Base-by-base conservation (phyloP, 2,888 invertebrate species). In the Phengaris arion region DNA sequence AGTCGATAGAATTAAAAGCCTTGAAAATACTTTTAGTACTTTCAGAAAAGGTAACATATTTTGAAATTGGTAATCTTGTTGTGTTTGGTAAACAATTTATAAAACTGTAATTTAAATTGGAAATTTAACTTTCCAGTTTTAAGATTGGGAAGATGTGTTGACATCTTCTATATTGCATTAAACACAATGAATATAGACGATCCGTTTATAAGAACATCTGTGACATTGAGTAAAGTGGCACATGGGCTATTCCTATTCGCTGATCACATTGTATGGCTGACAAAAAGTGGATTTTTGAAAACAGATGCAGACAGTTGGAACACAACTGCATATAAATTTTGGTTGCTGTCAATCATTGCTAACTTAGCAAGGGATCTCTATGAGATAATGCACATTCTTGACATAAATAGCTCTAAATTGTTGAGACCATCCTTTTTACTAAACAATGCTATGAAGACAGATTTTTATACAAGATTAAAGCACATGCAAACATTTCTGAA, bases 181-280 rank as follows among this genome's bases (percentile, higher is more conserved):
- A 95, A 95, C 75, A 94, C 95, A 13, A 94, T 97, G 78, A 95
- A 96, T 79, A 95, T 97, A 85, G 95, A 96, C 51, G 96, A 98
- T 84, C 85, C 95, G 15, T 93, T 95, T 5, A 88, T 98, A 35
- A 94, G 97, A 80, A 86, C 96, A 10, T 96, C 96, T 51, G 87
- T 97, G 55, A 97, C 97, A 0, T 84, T 97, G 74, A 96, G 97
- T 78, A 97, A 97, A 91, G 93, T 98, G 74, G 95, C 97, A 48
- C 96, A 96, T 85, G 95, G 97, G 0, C 85, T 98, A 48, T 98
- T 96, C 83, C 94, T 98, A 3, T 91, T 98, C 72, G 95, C 97
- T 13, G 98, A 98, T 86, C 98, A 98, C 84, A 94, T 98, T 54
- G 94, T 98, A 54, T 98, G 98, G 97, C 89, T 98, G 3, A 96